Conservation (phyloP, 1,140 invertebrate species). For the Trachymyrmex septentrionalis region DNA sequence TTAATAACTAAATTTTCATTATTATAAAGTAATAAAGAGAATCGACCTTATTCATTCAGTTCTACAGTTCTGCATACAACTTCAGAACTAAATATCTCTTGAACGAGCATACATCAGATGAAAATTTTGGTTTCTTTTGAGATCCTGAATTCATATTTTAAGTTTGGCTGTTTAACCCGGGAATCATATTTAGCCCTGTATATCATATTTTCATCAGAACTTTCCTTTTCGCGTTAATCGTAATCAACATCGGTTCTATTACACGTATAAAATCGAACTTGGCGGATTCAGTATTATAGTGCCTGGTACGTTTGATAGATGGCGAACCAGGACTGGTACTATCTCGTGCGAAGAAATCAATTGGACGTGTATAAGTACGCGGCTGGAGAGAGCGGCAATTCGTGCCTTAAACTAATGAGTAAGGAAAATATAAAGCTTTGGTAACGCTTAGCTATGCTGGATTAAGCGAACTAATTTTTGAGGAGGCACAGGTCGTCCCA, state of each 20-base stretch:
- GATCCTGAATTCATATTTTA: too few species aligned
- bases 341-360: conserved; percentile 56
- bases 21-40: too few species aligned
- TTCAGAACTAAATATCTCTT: too few species aligned
- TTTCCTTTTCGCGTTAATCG: not conserved
- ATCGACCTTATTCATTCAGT: too few species aligned
- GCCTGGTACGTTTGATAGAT: conserved; percentile 62
- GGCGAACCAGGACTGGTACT: conserved; percentile 51
- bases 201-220: not conserved
- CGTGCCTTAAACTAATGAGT: conserved; percentile 96
- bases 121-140: too few species aligned
- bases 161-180: too few species aligned
- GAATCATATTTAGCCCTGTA: too few species aligned
- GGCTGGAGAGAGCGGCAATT: conserved; percentile 15
- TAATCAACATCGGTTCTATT: not conserved
- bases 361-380: conserved; percentile 14
- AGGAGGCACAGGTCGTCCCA: conserved; percentile 91
- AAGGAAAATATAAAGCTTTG: conserved; percentile 95
- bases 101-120: too few species aligned
- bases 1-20: too few species aligned
- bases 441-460: conserved; percentile 92
- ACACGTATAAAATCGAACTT: not conserved
- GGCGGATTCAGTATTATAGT: not conserved
- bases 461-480: conserved; percentile 90
- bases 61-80: too few species aligned